Evolutionary conservation across 2,888 invertebrate species (phyloP).

Genomic region (Phymatocera aterrima): DNA sequence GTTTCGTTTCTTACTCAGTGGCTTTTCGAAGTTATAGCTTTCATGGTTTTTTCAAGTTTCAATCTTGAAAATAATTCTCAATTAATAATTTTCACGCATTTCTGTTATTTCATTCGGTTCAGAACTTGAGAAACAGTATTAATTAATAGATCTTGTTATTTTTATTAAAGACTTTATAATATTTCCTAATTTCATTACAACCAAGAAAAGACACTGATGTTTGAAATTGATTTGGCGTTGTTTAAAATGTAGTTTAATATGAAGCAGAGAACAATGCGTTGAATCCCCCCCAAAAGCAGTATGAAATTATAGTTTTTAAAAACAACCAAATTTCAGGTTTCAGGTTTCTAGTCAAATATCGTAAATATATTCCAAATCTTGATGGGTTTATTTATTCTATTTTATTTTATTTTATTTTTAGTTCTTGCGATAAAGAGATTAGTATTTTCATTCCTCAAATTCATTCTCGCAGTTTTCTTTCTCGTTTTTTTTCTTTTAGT

Average conservation of each 20-base stretch:
- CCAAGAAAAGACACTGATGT: constrained; percentile 31
- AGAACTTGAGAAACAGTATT: no score
- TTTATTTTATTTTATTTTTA: no score
- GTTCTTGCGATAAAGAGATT: no score
- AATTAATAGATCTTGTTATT: no score
- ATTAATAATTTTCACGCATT: no score
- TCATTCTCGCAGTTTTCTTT: no score
- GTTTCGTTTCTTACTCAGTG: constrained; percentile 29
- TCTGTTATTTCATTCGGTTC: no score
- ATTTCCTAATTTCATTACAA: background rate
- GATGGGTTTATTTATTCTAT: no score
- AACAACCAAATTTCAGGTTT: constrained; percentile 39
- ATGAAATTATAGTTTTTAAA: constrained; percentile 2
- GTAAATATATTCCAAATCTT: background rate
- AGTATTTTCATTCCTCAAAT: no score
- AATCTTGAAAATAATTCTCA: background rate
- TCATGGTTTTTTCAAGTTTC: background rate
- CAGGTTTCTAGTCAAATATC: background rate
- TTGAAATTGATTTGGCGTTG: constrained; percentile 37
- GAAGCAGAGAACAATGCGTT: background rate
- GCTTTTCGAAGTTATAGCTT: no score
- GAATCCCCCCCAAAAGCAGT: background rate
- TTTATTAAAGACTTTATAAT: no score
- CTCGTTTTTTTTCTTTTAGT: no score
- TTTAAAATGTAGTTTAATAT: constrained; percentile 13